Evolutionary conservation across 2,113 vertebrate genomes (phyloP), one percentile per base, ranked within the genome.

Genomic region (Tragelaphus buxtoni): DNA sequence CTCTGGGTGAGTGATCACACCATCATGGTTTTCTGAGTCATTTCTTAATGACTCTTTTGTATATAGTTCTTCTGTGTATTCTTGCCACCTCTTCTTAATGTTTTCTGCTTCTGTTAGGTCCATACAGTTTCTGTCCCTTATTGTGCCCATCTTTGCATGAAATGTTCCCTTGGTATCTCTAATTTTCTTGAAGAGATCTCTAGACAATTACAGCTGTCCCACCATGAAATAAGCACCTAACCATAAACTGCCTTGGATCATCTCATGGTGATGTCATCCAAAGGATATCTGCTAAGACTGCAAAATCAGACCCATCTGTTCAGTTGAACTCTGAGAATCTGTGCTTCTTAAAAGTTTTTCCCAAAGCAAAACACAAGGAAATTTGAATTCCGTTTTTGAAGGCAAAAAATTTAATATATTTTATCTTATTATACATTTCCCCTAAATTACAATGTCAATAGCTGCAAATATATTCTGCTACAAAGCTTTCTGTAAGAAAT

Each of bases 401-500:
- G 82, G 96, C 98, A 96, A 94, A 90, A 97, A 91, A 97, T 98
- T 99, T 98, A 98, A 99, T 99, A 99, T 98, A 99, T 98, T 98
- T 99, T 97, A 99, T 99, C 98, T 99, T 99, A 98, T 98, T 98
- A 98, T 99, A 99, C 98, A 99, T 98, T 98, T 98, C 97, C 91
- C 98, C 98, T 99, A 99, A 98, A 99, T 99, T 98, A 98, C 98
- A 98, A 98, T 98, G 98, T 98, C 97, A 98, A 98, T 90, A 98
- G 98, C 98, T 98, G 98, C 98, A 99, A 98, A 99, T 98, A 99
- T 98, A 98, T 98, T 99, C 97, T 98, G 98, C 98, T 99, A 98
- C 98, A 98, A 98, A 98, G 99, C 98, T 98, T 99, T 99, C 97
- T 99, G 98, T 99, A 99, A 98, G 98, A 99, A 99, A 99, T 98